Evolutionary conservation across 2,888 invertebrate genomes (phyloP).

Genomic region (Cephus pygmeus): DNA sequence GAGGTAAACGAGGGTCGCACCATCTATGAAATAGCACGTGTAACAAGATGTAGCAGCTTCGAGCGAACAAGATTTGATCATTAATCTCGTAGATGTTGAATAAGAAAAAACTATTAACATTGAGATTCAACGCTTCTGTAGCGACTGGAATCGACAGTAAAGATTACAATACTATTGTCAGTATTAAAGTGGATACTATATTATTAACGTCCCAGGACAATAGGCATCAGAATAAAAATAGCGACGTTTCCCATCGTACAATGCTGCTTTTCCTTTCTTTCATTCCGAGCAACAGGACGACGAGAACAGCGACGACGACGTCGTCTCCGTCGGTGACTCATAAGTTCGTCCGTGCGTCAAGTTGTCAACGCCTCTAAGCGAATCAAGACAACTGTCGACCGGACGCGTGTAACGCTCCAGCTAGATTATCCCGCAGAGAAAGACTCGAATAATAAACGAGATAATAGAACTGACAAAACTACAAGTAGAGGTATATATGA

Average conservation of each 20-base stretch:
- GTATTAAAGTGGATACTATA: not conserved
- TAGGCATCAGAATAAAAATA: not conserved
- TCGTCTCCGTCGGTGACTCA: not conserved
- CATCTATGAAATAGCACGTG: slow-evolving; percentile 19
- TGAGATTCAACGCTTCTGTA: not conserved
- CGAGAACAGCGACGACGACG: not conserved
- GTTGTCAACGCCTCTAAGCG: not conserved
- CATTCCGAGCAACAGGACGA: not conserved
- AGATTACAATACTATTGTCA: not conserved
- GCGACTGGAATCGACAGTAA: not conserved
- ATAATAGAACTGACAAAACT: not conserved
- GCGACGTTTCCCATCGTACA: not conserved
- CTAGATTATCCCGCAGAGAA: not conserved
- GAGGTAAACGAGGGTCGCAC: not conserved
- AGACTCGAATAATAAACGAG: not conserved
- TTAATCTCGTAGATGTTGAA: not conserved
- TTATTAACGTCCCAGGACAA: not conserved
- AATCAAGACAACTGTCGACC: not conserved
- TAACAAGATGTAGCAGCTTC: not conserved
- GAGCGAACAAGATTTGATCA: not conserved
- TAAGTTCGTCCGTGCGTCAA: not conserved
- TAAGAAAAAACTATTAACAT: not conserved
- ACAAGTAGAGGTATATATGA: not conserved
- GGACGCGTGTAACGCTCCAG: not conserved
- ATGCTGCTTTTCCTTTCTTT: not conserved